Evolutionary conservation across 2,797 vertebrate genomes (phyloP).

Genomic region (Leuciscus waleckii): DNA sequence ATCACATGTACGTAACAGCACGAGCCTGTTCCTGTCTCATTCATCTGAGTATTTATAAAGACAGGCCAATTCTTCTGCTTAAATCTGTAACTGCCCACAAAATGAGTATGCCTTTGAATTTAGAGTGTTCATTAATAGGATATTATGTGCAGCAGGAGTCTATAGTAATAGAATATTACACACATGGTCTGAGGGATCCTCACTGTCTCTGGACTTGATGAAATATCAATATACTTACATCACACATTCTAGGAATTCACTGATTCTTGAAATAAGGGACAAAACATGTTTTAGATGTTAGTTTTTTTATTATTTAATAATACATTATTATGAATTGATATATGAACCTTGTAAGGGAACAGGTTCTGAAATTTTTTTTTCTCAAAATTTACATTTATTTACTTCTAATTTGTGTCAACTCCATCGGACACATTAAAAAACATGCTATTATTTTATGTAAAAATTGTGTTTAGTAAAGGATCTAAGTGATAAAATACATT

Average conservation of each 20-base stretch:
- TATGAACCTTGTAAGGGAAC: not conserved
- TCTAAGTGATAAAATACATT: no score
- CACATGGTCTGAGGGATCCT: slow-evolving; percentile 33
- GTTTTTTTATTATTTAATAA: not conserved
- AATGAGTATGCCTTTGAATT: slow-evolving; percentile 93
- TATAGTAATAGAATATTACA: slow-evolving; percentile 42
- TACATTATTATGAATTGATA: not conserved
- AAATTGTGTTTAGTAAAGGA: no score
- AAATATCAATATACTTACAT: slow-evolving; percentile 27
- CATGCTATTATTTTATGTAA: no score
- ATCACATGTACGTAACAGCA: slow-evolving; percentile 57
- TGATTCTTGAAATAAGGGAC: not conserved
- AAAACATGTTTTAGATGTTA: not conserved
- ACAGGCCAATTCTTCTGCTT: slow-evolving; percentile 72
- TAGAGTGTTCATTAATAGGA: slow-evolving; percentile 96
- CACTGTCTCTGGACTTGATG: slow-evolving; percentile 18
- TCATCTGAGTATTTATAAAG: slow-evolving; percentile 68
- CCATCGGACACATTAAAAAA: no score
- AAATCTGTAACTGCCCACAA: slow-evolving; percentile 82
- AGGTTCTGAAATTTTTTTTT: not conserved
- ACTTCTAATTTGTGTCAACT: not conserved
- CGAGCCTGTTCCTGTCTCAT: slow-evolving; percentile 56
- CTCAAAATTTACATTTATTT: not conserved
- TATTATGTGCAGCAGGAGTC: slow-evolving; percentile 76
- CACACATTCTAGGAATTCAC: not conserved